Evolutionary conservation across 2,113 vertebrate genomes (phyloP), one percentile per base, ranked within the genome.

Genomic region (Onychorhynchus coronatus): DNA sequence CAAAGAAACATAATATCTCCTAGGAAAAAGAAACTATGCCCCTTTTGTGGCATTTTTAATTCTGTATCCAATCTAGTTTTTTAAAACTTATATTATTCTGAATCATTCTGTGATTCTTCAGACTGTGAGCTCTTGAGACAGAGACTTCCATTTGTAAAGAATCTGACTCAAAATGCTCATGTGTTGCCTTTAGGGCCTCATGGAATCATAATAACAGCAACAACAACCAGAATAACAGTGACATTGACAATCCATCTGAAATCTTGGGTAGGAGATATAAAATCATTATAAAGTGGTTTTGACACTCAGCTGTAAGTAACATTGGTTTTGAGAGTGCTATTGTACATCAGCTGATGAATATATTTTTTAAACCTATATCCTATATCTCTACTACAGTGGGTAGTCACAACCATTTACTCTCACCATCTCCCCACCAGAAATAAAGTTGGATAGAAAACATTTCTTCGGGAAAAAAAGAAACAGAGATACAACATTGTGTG

Each of bases 291-390:
- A 96, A 98, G 94, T 95, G 49, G 47, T 97, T 97, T 95, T 96
- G 95, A 96, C 94, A 92, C 27, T 20, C 66, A 25, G 66, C 83
- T 88, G 53, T 76, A 91, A 86, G 89, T 97, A 93, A 93, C 55
- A 19, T 92, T 96, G 89, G 82, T 98, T 97, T 95, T 62, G 85
- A 88, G 88, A 97, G 55, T 91, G 76, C 88, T 96, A 92, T 92
- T 95, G 73, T 93, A 94, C 41, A 89, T 93, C 70, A 95, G 92
- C 78, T 89, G 93, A 94, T 87, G 8, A 55, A 72, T 72, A 35
- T 76, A 83, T 92, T 95, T 96, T 95, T 50, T n/a, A 73, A 94
- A 95, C 75, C 85, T 97, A 59, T 86, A 49, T 18, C 6, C 65
- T 83, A 47, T 92, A 95, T 93, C 85, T 87, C 83, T 84, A n/a